Base-by-base conservation (phyloP, 2,113 vertebrate genomes). In the Ammospiza nelsoni region DNA sequence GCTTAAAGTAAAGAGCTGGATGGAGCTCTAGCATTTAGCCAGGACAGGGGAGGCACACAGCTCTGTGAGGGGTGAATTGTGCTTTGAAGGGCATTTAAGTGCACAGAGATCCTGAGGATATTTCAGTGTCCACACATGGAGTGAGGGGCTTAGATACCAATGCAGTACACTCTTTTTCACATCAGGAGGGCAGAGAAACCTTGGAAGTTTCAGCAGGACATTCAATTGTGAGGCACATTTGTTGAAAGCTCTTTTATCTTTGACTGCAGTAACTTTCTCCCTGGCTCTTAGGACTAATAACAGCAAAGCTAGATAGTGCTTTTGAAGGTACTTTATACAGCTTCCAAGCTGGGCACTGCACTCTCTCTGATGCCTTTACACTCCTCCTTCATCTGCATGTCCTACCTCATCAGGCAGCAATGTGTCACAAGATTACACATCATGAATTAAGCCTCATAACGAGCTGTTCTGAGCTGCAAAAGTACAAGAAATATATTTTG, bases 331-430 rank as follows among this genome's bases (percentile, higher is more conserved):
- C 54, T 89, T 91, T 65, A 74, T 57, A 58, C 37, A 48, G 54
- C 61, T 80, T 88, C 93, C 94, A 90, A 72, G 76, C 65, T 94
- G 85, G 85, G 61, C 72, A 89, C 41, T 84, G 57, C 52, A 39
- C 44, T 68, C 44, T 46, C 84, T 78, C 73, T 87, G 44, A 29
- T 65, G 31, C 0, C 0, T 85, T 96, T 93, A 44, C 48, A 81
- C 57, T 84, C 88, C 76, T 92, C 13, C 86, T 81, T 78, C 69
- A 72, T 76, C 69, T 89, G 52, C 44, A 20, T 72, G 66, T 93
- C 88, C 83, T 95, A 78, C 88, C 84, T 90, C 76, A 78, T 79
- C 69, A 75, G 88, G 86, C 80, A 94, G 83, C 66, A 84, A 46
- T 6, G 80, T 92, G 88, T 92, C 93, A 95, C 86, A 82, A 62